Evolutionary conservation across 2,797 vertebrate species (phyloP), one percentile per base, ranked within the genome.

Genomic region (Atherinosoma microstoma): DNA sequence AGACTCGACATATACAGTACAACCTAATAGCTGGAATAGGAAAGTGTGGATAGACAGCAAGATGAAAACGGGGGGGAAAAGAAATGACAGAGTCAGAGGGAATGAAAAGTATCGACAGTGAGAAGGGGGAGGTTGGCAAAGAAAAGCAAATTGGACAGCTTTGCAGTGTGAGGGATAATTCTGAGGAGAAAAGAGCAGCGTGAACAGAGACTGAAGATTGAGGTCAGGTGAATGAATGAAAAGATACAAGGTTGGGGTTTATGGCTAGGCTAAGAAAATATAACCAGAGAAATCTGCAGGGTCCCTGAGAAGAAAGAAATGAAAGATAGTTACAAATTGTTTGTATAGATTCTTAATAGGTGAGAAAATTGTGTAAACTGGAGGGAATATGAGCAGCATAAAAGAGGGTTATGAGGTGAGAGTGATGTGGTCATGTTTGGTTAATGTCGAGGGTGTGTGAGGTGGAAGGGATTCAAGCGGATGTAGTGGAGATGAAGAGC

Each of bases 51-150:
- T 53, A 27, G 58, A 62, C 36, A 12, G n/a, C 24, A 38, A 68
- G 75, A 62, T 38, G 53, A 54, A 63, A 38, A 54, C 0, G 20
- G 16, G 2, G 24, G 13, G 56, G 38, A 38, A 36, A 59, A 60
- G 27, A 24, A 2, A 70, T 36, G 18, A 58, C 12, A 1, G 56
- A 34, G 58, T 67, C 75, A 56, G 65, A 73, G 47, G 66, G 58
- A 76, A 73, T 76, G 62, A 83, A 67, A 70, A 54, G 42, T 76
- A 75, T 70, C 75, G 68, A 84, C 51, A 10, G 30, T 63, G 35
- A 16, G 60, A 64, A 59, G 32, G 18, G 57, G 15, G 12, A 64
- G 20, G 57, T 69, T 47, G 70, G 49, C 29, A 22, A 75, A 58
- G 54, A 65, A 20, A 40, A 29, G 34, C 40, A 84, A 64, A 77